Percentiles rank a stretch among this genome's conserved stretches.
These are phyloP conservation scores for Phanerotoma sp. DNA, from an alignment of 2,888 invertebrate genomes.

Conservation along the genomic window DNA sequence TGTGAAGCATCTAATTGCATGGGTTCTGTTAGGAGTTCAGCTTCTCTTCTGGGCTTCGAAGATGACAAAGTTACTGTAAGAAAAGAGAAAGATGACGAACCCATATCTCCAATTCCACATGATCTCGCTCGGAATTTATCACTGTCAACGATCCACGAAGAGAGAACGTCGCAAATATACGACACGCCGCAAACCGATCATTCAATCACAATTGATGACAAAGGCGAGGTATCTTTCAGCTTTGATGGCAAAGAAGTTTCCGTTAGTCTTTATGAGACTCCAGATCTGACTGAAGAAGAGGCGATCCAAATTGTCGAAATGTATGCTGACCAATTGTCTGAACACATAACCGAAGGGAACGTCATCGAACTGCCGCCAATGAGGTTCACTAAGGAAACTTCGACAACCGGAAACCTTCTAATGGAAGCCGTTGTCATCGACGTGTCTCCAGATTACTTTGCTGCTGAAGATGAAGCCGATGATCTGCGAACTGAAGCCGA, in stretches of 20 bases:
- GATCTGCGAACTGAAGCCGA: constrained; percentile 85
- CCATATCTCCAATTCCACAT: constrained; percentile 42
- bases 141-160: constrained; percentile 87
- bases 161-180: constrained; percentile 84
- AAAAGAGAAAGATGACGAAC: constrained; percentile 53
- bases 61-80: constrained; percentile 60
- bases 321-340: constrained; percentile 91
- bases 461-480: constrained; percentile 78
- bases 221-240: constrained; percentile 85
- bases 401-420: constrained; percentile 80
- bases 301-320: constrained; percentile 90
- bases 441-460: constrained; percentile 82
- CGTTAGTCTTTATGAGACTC: constrained; percentile 88
- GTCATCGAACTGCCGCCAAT: constrained; percentile 84
- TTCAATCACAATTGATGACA: constrained; percentile 74
- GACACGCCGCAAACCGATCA: constrained; percentile 75
- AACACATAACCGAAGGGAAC: constrained; percentile 83
- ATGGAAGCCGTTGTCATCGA: constrained; percentile 93
- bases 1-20: constrained; percentile 90
- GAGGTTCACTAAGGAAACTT: constrained; percentile 86
- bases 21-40: constrained; percentile 87
- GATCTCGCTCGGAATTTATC: constrained; percentile 76
- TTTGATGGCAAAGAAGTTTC: constrained; percentile 92
- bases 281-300: constrained; percentile 89
- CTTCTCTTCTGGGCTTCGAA: constrained; percentile 84